phyloP scores from a whole-genome alignment of 2,797 vertebrate genomes.

The Jordanella pulchra region DNA sequence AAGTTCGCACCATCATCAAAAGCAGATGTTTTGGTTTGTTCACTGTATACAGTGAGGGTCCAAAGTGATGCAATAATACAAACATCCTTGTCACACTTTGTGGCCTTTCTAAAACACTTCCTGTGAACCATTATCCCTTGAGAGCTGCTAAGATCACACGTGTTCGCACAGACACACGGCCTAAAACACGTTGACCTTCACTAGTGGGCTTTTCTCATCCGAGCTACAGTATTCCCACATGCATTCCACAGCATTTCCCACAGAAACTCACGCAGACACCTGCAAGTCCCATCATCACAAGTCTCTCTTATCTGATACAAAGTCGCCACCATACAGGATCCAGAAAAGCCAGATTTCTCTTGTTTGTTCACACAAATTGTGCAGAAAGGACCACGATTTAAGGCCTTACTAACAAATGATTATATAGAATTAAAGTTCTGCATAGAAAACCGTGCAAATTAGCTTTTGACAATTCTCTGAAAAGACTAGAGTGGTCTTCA shows the following conservation, averaged over 20 bases:
- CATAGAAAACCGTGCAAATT: neutral
- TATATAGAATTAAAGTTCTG: neutral
- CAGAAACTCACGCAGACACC: constrained; percentile 29
- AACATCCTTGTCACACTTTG: constrained; percentile 2
- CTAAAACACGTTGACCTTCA: constrained; percentile 27
- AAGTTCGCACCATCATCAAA: neutral
- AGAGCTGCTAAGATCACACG: constrained; percentile 3
- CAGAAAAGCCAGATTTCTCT: neutral
- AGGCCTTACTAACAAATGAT: neutral
- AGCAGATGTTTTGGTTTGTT: neutral
- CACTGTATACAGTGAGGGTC: neutral
- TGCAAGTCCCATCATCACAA: constrained; percentile 42
- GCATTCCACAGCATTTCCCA: constrained; percentile 34
- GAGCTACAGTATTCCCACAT: constrained; percentile 45
- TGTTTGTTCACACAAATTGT: neutral
- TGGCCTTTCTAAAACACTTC: constrained; percentile 3
- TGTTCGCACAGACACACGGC: neutral
- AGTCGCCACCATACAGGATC: neutral
- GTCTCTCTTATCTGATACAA: constrained; percentile 1
- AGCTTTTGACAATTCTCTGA: neutral
- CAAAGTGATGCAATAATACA: constrained; percentile 8
- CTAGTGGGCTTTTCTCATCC: constrained; percentile 45
- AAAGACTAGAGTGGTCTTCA: neutral
- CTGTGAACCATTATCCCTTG: constrained; percentile 8
- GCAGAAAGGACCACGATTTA: neutral